Evolutionary conservation across 2,797 vertebrate genomes (phyloP).

Genomic region (Sebastes paucispinis): DNA sequence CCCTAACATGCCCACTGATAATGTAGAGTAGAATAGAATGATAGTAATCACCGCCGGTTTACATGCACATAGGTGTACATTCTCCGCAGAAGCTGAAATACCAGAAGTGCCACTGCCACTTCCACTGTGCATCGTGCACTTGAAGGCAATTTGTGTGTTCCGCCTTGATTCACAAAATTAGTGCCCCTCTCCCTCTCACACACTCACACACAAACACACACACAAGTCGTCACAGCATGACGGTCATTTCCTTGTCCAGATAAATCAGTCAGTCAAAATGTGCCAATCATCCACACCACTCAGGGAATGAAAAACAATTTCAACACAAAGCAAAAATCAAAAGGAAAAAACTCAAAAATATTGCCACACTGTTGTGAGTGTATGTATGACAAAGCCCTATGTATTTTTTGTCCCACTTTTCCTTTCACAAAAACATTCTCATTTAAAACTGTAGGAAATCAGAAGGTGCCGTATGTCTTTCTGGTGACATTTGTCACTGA

Average conservation of each 20-base stretch:
- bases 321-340: neutral
- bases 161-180: neutral
- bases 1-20: neutral
- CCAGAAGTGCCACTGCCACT: neutral
- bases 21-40: neutral
- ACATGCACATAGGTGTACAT: neutral
- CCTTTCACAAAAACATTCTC: conserved; percentile 62
- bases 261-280: conserved; percentile 46
- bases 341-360: neutral
- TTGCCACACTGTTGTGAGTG: neutral
- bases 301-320: conserved; percentile 1
- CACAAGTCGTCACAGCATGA: neutral
- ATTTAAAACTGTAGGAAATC: conserved; percentile 69
- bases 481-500: conserved; percentile 72
- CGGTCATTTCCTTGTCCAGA: conserved; percentile 13
- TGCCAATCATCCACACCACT: neutral
- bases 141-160: neutral
- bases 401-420: conserved; percentile 16
- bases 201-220: neutral
- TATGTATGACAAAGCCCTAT: neutral
- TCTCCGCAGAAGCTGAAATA: neutral
- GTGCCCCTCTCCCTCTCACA: neutral
- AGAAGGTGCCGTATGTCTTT: conserved; percentile 62
- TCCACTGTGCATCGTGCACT: neutral
- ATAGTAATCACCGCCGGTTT: neutral